phyloP scores from a whole-genome alignment of 2,888 invertebrate species.

The Plebejus argus region DNA sequence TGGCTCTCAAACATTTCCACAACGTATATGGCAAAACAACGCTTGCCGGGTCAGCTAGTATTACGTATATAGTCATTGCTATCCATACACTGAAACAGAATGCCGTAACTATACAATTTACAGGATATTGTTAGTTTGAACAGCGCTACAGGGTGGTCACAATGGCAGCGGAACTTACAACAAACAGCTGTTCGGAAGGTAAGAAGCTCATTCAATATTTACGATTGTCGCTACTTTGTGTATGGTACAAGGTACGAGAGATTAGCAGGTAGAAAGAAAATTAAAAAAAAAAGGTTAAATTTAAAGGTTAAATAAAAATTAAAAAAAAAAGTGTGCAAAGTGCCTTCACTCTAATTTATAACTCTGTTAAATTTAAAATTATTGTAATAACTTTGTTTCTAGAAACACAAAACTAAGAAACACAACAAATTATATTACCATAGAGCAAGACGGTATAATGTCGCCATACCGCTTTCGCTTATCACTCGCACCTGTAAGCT shows the following conservation, averaged over 20 bases:
- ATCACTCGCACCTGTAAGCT: conserved; percentile 35
- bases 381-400: no score
- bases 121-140: neutral
- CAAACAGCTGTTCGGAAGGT: conserved; percentile 54
- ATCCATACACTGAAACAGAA: neutral
- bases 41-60: no score
- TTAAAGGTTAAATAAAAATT: no score
- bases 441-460: no score
- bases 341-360: no score
- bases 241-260: conserved; percentile 31
- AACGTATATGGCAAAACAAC: no score
- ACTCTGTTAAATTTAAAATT: no score
- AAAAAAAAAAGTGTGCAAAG: no score
- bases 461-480: neutral
- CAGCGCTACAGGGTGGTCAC: neutral
- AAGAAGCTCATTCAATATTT: conserved; percentile 68
- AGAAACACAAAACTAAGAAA: no score
- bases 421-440: no score
- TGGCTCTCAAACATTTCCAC: no score
- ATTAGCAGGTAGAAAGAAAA: neutral
- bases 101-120: neutral
- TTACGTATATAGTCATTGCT: neutral
- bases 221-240: conserved; percentile 52
- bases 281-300: no score
- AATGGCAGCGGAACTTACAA: conserved; percentile 39